These are phyloP conservation scores for Eupsittula cactorum DNA, from an alignment of 2,113 vertebrate species.

Conservation along the genomic window DNA sequence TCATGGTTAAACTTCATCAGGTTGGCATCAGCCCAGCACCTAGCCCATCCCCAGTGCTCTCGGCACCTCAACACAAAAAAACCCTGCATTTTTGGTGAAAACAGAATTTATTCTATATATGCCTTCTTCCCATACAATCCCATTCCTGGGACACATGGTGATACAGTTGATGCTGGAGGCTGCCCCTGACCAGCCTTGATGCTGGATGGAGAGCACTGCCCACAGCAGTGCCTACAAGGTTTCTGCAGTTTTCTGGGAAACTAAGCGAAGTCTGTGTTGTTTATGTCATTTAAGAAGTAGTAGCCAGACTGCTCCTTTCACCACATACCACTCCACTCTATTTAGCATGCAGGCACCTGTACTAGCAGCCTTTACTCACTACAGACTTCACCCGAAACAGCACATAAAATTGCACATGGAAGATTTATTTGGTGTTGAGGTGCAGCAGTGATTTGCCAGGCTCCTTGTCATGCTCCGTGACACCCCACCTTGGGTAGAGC, in stretches of 20 bases:
- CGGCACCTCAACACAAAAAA: not conserved
- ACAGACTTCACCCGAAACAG: not conserved
- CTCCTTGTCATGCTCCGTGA: rapidly evolving
- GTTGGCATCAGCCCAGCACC: not conserved
- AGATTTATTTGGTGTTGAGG: not conserved
- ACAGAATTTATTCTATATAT: not conserved
- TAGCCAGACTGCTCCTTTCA: not conserved
- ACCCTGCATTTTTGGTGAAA: not conserved
- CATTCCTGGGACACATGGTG: not conserved
- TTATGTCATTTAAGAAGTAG: not conserved
- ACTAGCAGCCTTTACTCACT: not conserved
- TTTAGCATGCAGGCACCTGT: too few relatives aligned
- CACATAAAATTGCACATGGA: not conserved
- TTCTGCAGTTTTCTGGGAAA: not conserved
- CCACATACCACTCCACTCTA: rapidly evolving
- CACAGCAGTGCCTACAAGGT: rapidly evolving
- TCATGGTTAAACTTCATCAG: too few relatives aligned
- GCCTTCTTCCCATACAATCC: not conserved
- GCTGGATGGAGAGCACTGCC: not conserved
- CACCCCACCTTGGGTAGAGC: not conserved
- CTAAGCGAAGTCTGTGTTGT: rapidly evolving
- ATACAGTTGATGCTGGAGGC: not conserved
- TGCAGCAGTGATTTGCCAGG: not conserved
- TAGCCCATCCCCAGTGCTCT: rapidly evolving
- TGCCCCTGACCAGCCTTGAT: rapidly evolving